phyloP scores from a whole-genome alignment of 1,140 invertebrate species.

The Oreohelix idahoensis region DNA sequence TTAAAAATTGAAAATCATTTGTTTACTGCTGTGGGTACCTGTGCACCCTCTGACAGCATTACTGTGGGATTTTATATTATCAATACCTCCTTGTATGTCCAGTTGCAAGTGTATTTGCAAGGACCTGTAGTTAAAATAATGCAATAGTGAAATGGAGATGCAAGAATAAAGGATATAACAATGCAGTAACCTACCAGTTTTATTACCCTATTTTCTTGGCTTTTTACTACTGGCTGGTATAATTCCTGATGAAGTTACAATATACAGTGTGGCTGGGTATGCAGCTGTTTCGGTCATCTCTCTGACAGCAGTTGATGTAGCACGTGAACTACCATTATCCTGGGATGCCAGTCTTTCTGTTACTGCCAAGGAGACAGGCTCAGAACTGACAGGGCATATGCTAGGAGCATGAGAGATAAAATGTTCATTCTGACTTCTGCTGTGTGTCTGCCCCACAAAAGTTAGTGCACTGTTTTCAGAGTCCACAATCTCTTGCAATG shows the following conservation, averaged over 20 bases:
- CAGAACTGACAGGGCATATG: not conserved
- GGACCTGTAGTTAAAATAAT: too few species aligned
- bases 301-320: not conserved
- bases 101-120: too few species aligned
- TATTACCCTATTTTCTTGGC: too few species aligned
- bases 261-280: not conserved
- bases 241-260: constrained; percentile 8
- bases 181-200: too few species aligned
- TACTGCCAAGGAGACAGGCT: not conserved
- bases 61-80: too few species aligned
- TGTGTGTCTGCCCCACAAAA: not conserved
- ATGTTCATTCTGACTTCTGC: not conserved
- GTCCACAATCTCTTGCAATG: constrained; percentile 31
- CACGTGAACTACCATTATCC: not conserved
- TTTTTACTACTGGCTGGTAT: not conserved
- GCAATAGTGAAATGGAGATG: too few species aligned
- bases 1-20: too few species aligned
- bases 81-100: too few species aligned
- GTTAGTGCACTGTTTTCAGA: not conserved
- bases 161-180: too few species aligned
- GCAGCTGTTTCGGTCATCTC: not conserved
- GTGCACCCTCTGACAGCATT: too few species aligned
- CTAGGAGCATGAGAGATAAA: not conserved
- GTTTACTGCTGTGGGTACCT: too few species aligned
- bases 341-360: not conserved